Evolutionary conservation across 2,113 vertebrate species (phyloP).

Genomic region (Ctenodactylus gundi): DNA sequence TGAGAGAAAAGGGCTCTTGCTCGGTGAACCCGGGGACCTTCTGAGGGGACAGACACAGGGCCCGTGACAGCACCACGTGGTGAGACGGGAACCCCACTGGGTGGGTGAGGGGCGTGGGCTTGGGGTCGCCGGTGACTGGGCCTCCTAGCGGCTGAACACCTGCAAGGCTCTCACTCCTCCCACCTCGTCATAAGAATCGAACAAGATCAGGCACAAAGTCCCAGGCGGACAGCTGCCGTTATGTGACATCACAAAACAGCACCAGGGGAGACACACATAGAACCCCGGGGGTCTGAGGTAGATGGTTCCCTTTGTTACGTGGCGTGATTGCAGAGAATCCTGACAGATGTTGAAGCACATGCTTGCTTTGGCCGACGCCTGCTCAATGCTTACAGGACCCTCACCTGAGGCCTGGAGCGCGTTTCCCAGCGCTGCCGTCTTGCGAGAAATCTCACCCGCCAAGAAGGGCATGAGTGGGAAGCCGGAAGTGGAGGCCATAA

Average conservation of each 20-base stretch:
- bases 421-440: background rate
- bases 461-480: background rate
- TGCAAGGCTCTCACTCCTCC: background rate
- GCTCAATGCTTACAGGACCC: too few relatives aligned
- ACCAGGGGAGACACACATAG: background rate
- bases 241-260: background rate
- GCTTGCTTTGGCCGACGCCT: too few relatives aligned
- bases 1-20: background rate
- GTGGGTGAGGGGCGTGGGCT: background rate
- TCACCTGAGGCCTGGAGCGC: background rate
- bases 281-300: background rate
- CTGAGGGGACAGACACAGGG: background rate
- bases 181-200: background rate
- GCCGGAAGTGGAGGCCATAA: background rate
- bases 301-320: background rate
- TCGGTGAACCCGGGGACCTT: background rate
- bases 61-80: fast-evolving
- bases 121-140: background rate
- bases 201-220: background rate
- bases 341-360: too few relatives aligned
- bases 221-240: background rate
- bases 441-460: background rate
- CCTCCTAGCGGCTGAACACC: background rate
- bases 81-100: background rate
- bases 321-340: background rate